Base-by-base conservation (phyloP, 2,888 invertebrate species). In the Caenorhabditis macrosperma region DNA sequence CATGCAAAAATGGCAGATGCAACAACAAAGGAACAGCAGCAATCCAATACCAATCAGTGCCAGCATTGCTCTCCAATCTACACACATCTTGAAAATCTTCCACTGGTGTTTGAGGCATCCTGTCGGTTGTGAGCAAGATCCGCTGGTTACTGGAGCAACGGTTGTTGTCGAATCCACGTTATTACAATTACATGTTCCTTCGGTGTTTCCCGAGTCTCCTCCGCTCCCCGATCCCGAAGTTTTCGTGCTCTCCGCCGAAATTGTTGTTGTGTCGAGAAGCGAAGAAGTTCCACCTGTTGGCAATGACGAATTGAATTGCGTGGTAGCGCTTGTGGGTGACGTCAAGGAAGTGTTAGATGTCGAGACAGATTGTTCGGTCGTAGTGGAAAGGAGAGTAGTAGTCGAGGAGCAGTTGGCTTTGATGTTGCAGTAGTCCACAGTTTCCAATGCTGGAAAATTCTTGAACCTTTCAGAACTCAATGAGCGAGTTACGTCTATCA, bases 381-480 rank as follows among this genome's bases (percentile, higher is more conserved):
- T 67, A 15, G 68, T 54, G 1, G 75, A 41, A 9, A 68, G 12
- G 2, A 54, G n/a, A 4, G 78, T 72, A 3, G 79, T 81, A 15
- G 72, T 81, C 3, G 67, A 69, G 9, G 81, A 57, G 68, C 86
- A 86, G 46, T 82, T 86, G 28, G 85, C 82, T 68, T 76, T 54
- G 3, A 85, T 81, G 38, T 75, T 81, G 64, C 87, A 86, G 75
- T 85, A 84, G 60, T 86, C 86, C 10, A 68, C 28, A 12, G 68
- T 59, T 60, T 83, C 79, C 76, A 87, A 38, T 15, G 87, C 87
- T 87, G 17, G 68, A 82, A 81, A 5, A 22, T 17, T 24, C 22
- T n/a, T 28, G 10, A 20, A 28, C 1, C 63, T 38, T 24, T 20
- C 33, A 28, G 1, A 22, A 44, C 24, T n/a, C n/a, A 10, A 20